Evolutionary conservation across 2,888 invertebrate genomes (phyloP), one percentile per base, ranked within the genome.

Genomic region (Fissipunctia ypsillon): DNA sequence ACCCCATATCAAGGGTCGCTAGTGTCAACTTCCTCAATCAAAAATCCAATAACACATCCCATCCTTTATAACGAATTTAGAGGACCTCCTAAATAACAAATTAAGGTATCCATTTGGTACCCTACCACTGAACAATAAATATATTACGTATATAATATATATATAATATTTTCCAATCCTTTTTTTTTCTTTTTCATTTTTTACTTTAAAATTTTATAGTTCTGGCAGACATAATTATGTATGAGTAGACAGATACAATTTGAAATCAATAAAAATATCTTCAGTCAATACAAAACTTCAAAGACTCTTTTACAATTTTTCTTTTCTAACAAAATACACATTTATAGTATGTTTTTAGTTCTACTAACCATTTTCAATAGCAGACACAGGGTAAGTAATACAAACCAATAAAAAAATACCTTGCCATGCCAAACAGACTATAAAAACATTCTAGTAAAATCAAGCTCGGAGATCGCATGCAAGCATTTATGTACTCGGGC

Each of bases 21-120:
- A 41, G 56, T 50, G n/a, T 61, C 61, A 78, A 79, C 63, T 56
- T 72, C 61, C 56, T 56, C 54, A 70, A 79, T 63, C 61, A 61
- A 71, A 16, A 57, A 48, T n/a, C 12, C n/a, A 48, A 78, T 78
- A 75, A 50, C 48, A 41, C 41, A 57, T 22, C 19, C 16, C 9
- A 28, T 28, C 48, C 48, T 50, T 60, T 16, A 1, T 14, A 69
- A 60, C 28, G 50, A 69, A 59, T 77, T 75, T 35, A 45, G n/a
- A n/a, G 43, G 28, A 45, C 14, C 28, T 31, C 2, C n/a, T 38
- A 14, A 38, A 56, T 59, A 31, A 59, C 48, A 41, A 73, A 25
- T 19, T 16, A 43, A 12, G 4, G 28, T 35, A 45, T 4, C 22
- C 16, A n/a, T 10, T 72, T 52, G 25, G 25, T 43, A 73, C 9